Conservation (phyloP, 2,888 invertebrate species). For the Heliconius aoede region DNA sequence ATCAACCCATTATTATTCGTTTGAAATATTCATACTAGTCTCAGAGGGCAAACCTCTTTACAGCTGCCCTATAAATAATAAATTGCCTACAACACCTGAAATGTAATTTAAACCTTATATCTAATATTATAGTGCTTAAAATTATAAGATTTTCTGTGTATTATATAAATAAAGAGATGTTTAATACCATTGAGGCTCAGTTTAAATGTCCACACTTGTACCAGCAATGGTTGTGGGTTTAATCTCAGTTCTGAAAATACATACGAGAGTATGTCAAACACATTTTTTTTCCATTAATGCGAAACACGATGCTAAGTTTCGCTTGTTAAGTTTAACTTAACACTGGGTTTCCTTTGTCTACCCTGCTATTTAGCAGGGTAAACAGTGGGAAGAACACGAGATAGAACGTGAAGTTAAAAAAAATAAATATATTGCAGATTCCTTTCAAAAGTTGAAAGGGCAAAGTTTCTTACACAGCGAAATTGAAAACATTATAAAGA, state of each 20-base stretch:
- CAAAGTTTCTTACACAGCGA: constrained; percentile 42
- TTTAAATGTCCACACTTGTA: no score
- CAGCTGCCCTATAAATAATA: constrained; percentile 39
- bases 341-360: no score
- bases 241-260: not conserved
- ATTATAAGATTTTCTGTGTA: not conserved
- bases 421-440: not conserved
- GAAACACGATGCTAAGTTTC: not conserved
- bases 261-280: not conserved
- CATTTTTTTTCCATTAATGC: not conserved
- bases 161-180: constrained; percentile 13
- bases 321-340: not conserved
- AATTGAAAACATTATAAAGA: constrained; percentile 55
- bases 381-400: no score
- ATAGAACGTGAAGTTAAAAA: no score
- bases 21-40: constrained; percentile 52
- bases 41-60: constrained; percentile 40
- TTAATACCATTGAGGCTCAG: not conserved
- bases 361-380: no score
- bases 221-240: not conserved
- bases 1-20: constrained; percentile 46
- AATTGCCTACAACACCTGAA: constrained; percentile 9
- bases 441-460: constrained; percentile 34
- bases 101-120: constrained; percentile 6
- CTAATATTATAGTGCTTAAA: constrained; percentile 29